These are phyloP conservation scores for Thrips palmi DNA, from an alignment of 1,140 invertebrate species.

Conservation along the genomic window DNA sequence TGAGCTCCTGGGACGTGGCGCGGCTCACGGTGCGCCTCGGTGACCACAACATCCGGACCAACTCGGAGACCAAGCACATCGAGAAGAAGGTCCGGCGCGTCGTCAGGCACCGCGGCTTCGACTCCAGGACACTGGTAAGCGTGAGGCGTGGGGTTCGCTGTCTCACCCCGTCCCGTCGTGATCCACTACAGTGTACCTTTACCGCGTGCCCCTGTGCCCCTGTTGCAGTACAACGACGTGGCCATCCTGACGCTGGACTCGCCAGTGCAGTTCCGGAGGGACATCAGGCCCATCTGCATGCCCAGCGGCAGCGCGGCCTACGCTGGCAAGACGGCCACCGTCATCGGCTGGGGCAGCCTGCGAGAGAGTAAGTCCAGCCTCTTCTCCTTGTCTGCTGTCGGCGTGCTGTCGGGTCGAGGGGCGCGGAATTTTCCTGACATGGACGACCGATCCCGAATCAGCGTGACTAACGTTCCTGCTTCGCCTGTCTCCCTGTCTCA, in stretches of 20 bases:
- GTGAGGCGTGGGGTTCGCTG: too few relatives aligned
- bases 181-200: too few relatives aligned
- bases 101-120: conserved; percentile 65
- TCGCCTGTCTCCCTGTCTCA: conserved; percentile 21
- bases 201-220: too few relatives aligned
- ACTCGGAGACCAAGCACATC: conserved; percentile 48
- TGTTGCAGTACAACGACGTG: conserved; percentile 62
- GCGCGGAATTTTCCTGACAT: background rate
- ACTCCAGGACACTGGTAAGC: conserved; percentile 57
- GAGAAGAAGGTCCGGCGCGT: conserved; percentile 60
- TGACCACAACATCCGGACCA: conserved; percentile 61
- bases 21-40: conserved; percentile 59
- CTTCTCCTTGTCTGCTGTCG: conserved; percentile 7
- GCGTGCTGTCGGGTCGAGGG: background rate
- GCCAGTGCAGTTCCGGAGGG: conserved; percentile 50
- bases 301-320: conserved; percentile 40
- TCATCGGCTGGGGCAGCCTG: conserved; percentile 70
- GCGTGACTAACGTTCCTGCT: background rate
- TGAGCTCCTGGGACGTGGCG: conserved; percentile 74
- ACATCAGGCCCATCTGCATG: conserved; percentile 67
- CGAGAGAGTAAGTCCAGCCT: conserved; percentile 41
- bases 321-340: conserved; percentile 48
- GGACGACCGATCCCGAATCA: background rate
- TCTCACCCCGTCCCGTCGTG: too few relatives aligned
- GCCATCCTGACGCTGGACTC: conserved; percentile 65